Percentiles rank a stretch among this genome's conserved stretches.
phyloP scores from a whole-genome alignment of 2,113 vertebrate species.

The Uria lomvia region DNA sequence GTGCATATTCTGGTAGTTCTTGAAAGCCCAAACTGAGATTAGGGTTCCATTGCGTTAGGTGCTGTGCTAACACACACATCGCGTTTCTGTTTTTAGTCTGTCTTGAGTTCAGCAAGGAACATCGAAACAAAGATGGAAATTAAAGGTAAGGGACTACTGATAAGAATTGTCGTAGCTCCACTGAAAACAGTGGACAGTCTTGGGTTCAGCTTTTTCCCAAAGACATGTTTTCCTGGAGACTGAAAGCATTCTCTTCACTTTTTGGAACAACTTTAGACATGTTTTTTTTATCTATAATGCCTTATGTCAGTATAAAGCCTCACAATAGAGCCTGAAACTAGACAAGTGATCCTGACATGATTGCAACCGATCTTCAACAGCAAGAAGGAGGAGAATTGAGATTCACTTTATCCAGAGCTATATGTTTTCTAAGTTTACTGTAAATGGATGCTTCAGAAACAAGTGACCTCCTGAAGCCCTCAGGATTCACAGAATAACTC shows the following conservation, averaged over 20 bases:
- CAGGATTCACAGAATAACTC: not conserved
- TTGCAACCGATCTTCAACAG: not conserved
- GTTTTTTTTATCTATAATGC: not conserved
- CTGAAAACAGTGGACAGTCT: not conserved
- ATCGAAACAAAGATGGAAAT: not conserved
- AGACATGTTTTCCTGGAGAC: not conserved
- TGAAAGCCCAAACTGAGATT: not conserved
- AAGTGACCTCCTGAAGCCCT: conserved; percentile 20
- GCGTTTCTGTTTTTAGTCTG: not conserved
- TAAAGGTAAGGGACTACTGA: not conserved
- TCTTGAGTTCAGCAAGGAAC: not conserved
- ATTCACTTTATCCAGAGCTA: not conserved
- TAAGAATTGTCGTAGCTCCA: not conserved
- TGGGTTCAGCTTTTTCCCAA: not conserved
- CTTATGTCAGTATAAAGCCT: not conserved
- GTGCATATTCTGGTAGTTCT: not conserved
- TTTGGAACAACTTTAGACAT: not conserved
- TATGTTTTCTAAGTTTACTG: not conserved
- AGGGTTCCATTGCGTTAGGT: not conserved
- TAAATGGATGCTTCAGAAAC: not conserved
- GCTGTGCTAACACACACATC: not conserved
- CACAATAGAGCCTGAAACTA: not conserved
- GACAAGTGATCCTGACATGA: not conserved
- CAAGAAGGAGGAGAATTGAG: not conserved
- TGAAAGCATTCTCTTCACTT: not conserved